Percentiles rank a stretch among this genome's conserved stretches.
These are phyloP conservation scores for Perodicticus potto DNA, from an alignment of 2,797 vertebrate species.

Conservation along the genomic window DNA sequence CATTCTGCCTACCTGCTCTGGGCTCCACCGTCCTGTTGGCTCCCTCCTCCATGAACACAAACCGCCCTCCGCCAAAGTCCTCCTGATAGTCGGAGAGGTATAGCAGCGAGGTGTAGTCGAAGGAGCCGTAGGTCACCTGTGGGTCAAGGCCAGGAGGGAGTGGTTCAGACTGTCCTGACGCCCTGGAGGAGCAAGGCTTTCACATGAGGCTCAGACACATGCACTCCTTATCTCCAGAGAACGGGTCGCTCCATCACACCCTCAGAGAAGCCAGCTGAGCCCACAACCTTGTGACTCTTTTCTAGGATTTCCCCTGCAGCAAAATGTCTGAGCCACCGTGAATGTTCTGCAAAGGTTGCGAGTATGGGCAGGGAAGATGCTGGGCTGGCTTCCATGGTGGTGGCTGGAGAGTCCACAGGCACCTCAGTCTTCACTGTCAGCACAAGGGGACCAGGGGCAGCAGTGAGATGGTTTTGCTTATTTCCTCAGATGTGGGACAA, in stretches of 20 bases:
- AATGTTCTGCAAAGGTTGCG: not conserved
- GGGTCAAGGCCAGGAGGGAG: not conserved
- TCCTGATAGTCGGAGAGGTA: slow-evolving; percentile 95
- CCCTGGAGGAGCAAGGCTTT: not conserved
- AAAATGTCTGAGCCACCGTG: not conserved
- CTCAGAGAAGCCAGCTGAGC: not conserved
- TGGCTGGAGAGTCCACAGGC: not conserved
- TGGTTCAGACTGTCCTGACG: fast-evolving
- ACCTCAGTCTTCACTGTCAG: no score
- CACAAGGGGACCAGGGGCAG: not conserved
- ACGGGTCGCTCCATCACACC: no score
- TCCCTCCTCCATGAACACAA: slow-evolving; percentile 94
- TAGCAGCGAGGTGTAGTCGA: slow-evolving; percentile 97
- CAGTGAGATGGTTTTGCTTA: not conserved
- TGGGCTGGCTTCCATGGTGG: fast-evolving
- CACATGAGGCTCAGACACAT: fast-evolving
- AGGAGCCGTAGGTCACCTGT: slow-evolving; percentile 97
- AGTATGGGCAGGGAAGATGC: not conserved
- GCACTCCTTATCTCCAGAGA: not conserved
- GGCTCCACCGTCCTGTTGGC: slow-evolving; percentile 96
- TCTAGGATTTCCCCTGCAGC: not conserved
- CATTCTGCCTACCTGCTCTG: slow-evolving; percentile 85
- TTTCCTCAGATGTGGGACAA: not conserved
- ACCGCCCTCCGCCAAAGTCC: slow-evolving; percentile 95
- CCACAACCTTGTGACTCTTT: no score